phyloP scores from a whole-genome alignment of 1,140 invertebrate species.

The Solenopsis fugax region DNA sequence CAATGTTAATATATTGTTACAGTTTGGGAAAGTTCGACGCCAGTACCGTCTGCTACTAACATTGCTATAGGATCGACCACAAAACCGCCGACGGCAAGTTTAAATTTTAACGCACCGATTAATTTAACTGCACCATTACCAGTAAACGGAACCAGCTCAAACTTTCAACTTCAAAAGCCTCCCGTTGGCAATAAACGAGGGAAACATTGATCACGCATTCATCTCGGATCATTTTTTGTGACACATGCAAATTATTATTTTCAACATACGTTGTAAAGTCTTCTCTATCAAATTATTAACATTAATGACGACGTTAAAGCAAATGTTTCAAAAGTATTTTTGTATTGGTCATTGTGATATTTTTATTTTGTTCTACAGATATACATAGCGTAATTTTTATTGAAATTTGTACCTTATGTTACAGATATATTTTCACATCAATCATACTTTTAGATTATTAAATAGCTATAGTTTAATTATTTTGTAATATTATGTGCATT shows the following conservation, averaged over 20 bases:
- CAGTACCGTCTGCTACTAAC: constrained; percentile 83
- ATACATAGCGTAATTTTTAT: constrained; percentile 34
- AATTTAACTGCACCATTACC: constrained; percentile 84
- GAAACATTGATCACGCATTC: constrained; percentile 87
- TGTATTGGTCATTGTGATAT: constrained; percentile 34
- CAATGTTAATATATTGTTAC: constrained; percentile 74
- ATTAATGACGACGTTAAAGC: constrained; percentile 19
- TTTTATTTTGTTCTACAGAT: constrained; percentile 22
- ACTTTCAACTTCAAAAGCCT: constrained; percentile 91
- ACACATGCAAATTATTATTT: background rate
- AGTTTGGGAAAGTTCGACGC: constrained; percentile 83
- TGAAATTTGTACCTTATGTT: constrained; percentile 12
- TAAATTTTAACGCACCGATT: constrained; percentile 83
- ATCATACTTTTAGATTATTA: constrained; percentile 34
- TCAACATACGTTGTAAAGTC: constrained; percentile 17
- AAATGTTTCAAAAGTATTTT: constrained; percentile 26
- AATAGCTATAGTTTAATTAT: constrained; percentile 17
- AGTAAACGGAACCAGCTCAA: constrained; percentile 79
- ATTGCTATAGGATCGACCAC: constrained; percentile 86
- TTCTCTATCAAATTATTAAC: constrained; percentile 19
- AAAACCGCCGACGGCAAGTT: constrained; percentile 86
- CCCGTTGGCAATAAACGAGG: constrained; percentile 90
- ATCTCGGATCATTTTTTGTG: background rate
- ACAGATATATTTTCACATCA: constrained; percentile 15
- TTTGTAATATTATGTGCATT: constrained; percentile 22